Percentiles rank a stretch among this genome's conserved stretches.
phyloP scores from a whole-genome alignment of 2,888 invertebrate species.

The Sphaerophoria taeniata region DNA sequence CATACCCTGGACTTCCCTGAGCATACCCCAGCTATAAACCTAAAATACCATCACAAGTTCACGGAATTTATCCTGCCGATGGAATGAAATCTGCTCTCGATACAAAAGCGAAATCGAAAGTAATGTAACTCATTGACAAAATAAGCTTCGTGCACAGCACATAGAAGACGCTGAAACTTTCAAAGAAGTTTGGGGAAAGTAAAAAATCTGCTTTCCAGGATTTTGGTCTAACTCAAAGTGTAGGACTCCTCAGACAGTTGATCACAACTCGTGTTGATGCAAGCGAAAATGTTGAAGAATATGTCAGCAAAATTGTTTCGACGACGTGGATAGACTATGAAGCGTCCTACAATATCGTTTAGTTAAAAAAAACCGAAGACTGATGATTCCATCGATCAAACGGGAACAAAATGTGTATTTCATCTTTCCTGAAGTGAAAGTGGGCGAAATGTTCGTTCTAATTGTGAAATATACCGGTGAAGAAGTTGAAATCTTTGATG shows the following conservation, averaged over 20 bases:
- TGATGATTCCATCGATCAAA: too few species aligned
- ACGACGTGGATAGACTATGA: too few species aligned
- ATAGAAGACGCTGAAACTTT: slow-evolving; percentile 45
- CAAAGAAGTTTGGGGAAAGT: slow-evolving; percentile 61
- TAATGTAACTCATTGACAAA: slow-evolving; percentile 54
- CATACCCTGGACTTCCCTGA: too few species aligned
- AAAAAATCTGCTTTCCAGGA: slow-evolving; percentile 60
- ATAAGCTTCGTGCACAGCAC: slow-evolving; percentile 56
- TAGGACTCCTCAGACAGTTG: slow-evolving; percentile 9
- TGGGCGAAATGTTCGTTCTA: too few species aligned
- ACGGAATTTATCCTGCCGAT: slow-evolving; percentile 33
- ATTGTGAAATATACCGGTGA: too few species aligned
- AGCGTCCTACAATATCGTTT: too few species aligned
- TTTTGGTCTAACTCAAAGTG: slow-evolving; percentile 36
- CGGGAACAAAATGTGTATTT: too few species aligned
- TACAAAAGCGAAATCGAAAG: slow-evolving; percentile 44
- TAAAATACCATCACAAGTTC: too few species aligned
- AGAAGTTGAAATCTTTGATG: too few species aligned
- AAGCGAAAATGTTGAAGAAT: background rate
- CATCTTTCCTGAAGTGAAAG: too few species aligned
- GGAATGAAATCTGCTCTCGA: slow-evolving; percentile 8
- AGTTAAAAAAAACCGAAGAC: too few species aligned
- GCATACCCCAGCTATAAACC: too few species aligned
- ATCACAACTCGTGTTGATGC: slow-evolving; percentile 11
- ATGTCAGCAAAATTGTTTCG: background rate